A percentile compares a stretch with the other conserved stretches of the same genome.
Evolutionary conservation across 2,113 vertebrate genomes (phyloP).

Genomic region (Machaerirhynchus nigripectus): DNA sequence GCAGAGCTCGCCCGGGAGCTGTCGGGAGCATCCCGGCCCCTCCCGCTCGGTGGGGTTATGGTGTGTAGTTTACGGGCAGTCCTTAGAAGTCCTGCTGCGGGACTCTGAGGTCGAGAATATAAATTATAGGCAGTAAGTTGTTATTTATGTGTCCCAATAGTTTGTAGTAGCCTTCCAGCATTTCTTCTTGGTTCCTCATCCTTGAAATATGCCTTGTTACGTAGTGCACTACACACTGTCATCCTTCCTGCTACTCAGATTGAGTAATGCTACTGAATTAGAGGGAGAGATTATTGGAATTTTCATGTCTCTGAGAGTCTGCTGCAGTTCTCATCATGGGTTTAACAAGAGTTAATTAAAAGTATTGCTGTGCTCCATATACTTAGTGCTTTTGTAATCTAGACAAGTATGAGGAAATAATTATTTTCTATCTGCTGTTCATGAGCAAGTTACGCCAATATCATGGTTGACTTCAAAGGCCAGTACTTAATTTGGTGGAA

Average conservation of each 20-base stretch:
- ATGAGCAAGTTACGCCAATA: neutral
- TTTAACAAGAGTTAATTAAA: neutral
- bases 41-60: rapidly evolving
- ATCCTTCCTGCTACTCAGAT: neutral
- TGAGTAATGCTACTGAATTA: neutral
- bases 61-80: rapidly evolving
- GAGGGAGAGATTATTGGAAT: neutral
- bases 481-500: neutral
- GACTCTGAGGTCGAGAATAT: no score
- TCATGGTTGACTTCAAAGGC: neutral
- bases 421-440: neutral
- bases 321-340: neutral
- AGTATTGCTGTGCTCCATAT: rapidly evolving
- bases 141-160: neutral
- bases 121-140: neutral
- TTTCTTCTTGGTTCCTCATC: neutral
- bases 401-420: neutral
- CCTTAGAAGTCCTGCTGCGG: neutral
- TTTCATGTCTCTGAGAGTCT: neutral
- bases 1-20: neutral
- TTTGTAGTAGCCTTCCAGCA: neutral
- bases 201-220: rapidly evolving
- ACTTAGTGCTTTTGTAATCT: neutral
- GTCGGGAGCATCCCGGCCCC: no score
- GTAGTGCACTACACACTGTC: rapidly evolving